A percentile compares a stretch with the other conserved stretches of the same genome.
Conservation (phyloP, 1,140 invertebrate species). For the Nephotettix cincticeps region DNA sequence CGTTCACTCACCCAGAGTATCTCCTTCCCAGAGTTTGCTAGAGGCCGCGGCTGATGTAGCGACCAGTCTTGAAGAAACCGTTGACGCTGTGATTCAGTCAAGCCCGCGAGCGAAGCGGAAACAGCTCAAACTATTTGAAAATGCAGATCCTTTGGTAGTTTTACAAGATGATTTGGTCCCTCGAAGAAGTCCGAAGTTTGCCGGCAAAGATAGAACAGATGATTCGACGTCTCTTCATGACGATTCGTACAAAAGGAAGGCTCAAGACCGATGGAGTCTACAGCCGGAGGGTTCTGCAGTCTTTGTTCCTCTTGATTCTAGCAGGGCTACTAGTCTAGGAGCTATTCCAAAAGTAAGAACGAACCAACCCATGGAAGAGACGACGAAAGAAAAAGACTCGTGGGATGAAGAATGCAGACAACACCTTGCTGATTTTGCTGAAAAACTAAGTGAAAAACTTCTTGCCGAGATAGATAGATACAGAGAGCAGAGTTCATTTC, state of each 20-base stretch:
- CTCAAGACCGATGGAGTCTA: constrained; percentile 24
- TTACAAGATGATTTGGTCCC: constrained; percentile 34
- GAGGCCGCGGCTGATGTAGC: constrained; percentile 65
- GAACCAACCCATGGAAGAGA: constrained; percentile 16
- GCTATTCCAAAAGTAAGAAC: constrained; percentile 21
- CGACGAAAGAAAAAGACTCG: constrained; percentile 46
- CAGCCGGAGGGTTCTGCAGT: background rate
- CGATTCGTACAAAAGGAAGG: background rate
- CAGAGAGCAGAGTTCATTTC: constrained; percentile 42
- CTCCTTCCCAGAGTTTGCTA: constrained; percentile 51
- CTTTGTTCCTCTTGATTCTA: background rate
- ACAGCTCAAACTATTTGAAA: constrained; percentile 50
- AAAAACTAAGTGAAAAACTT: constrained; percentile 71
- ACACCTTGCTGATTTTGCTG: constrained; percentile 73
- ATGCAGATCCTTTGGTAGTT: constrained; percentile 45
- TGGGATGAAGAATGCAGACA: constrained; percentile 64
- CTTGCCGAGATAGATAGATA: constrained; percentile 74
- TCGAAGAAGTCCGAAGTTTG: constrained; percentile 16
- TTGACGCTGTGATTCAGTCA: constrained; percentile 60
- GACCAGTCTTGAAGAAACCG: constrained; percentile 64
- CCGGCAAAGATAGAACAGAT: background rate
- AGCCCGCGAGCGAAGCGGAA: constrained; percentile 55
- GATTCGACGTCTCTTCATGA: constrained; percentile 8
- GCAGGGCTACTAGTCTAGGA: constrained; percentile 17
- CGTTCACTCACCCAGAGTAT: constrained; percentile 30